Conservation (phyloP, 2,797 vertebrate species). For the Micropoecilia bifurca region DNA sequence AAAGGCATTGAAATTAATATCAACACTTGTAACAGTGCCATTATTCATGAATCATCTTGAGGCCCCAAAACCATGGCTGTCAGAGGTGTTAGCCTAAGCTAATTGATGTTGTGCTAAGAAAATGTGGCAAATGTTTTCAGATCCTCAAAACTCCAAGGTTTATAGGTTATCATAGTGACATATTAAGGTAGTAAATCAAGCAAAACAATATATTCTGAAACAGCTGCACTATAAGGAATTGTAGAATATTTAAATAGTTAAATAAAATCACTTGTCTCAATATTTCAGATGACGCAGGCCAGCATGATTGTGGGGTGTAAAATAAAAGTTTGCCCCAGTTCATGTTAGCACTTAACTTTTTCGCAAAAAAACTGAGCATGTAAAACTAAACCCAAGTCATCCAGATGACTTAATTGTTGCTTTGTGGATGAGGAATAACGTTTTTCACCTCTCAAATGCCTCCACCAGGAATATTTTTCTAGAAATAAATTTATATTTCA, state of each 20-base stretch:
- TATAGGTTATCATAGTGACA: not conserved
- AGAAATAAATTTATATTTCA: not conserved
- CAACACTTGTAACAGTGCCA: not conserved
- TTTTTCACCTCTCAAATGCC: not conserved
- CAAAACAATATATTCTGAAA: not conserved
- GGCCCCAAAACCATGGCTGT: not conserved
- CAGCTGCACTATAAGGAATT: not conserved
- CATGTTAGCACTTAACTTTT: constrained; percentile 1
- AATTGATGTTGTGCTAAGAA: not conserved
- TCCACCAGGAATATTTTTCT: not conserved
- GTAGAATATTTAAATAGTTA: not conserved
- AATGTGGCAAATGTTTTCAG: not conserved
- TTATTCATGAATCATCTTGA: not conserved
- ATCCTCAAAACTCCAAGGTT: not conserved
- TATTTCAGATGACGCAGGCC: too few species aligned
- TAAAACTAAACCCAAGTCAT: not conserved
- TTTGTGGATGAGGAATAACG: not conserved
- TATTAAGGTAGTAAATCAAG: not conserved
- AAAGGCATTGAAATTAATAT: not conserved
- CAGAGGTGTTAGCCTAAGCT: not conserved
- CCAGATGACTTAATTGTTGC: not conserved
- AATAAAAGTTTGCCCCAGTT: not conserved
- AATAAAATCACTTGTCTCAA: not conserved
- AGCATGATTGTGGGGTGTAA: not conserved
- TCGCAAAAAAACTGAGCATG: not conserved